A percentile compares a stretch with the other conserved stretches of the same genome.
Evolutionary conservation across 2,113 vertebrate genomes (phyloP).

Genomic region (Pelvicachromis taeniatus): DNA sequence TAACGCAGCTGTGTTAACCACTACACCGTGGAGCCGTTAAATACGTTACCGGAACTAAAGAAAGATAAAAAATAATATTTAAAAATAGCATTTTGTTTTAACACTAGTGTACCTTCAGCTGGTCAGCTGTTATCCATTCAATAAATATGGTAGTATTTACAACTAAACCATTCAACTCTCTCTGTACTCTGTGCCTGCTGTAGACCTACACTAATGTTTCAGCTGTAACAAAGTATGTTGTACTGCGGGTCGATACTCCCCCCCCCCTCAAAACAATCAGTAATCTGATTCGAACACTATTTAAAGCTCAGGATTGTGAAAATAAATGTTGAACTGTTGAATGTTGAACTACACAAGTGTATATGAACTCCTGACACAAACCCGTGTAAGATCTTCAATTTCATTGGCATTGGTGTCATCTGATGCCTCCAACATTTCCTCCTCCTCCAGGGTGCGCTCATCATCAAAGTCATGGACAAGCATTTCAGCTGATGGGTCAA

Average conservation of each 20-base stretch:
- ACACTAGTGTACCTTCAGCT: background rate
- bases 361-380: constrained; percentile 59
- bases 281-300: background rate
- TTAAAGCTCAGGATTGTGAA: background rate
- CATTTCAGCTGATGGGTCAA: constrained; percentile 96
- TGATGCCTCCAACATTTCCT: constrained; percentile 91
- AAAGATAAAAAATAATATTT: background rate
- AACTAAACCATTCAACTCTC: background rate
- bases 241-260: background rate
- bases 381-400: constrained; percentile 94
- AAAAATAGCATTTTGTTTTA: background rate
- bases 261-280: background rate
- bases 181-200: background rate
- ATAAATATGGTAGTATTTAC: background rate
- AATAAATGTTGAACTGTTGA: background rate
- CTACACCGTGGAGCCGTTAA: background rate
- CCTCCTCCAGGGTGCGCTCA: constrained; percentile 94
- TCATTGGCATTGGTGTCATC: constrained; percentile 92
- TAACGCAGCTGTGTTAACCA: background rate
- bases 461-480: constrained; percentile 98
- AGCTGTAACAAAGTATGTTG: background rate
- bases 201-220: background rate
- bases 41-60: background rate
- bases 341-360: background rate
- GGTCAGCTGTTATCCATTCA: background rate